Evolutionary conservation across 2,888 invertebrate species (phyloP).

Genomic region (Argynnis bischoffii): DNA sequence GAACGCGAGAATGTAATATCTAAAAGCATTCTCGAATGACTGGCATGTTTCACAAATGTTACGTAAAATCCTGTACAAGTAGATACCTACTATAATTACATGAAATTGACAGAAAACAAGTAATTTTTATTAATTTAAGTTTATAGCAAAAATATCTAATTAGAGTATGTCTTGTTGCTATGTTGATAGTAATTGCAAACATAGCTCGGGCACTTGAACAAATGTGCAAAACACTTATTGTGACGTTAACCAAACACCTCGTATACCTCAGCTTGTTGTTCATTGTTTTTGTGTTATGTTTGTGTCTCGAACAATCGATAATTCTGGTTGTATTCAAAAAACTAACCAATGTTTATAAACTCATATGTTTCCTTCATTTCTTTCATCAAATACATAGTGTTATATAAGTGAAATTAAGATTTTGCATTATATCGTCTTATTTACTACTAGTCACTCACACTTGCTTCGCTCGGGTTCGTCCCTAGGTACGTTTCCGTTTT

Average conservation of each 20-base stretch:
- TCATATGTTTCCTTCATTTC: neutral
- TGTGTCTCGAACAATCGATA: slow-evolving; percentile 22
- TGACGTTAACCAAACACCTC: slow-evolving; percentile 42
- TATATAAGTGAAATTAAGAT: neutral
- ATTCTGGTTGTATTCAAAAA: slow-evolving; percentile 20
- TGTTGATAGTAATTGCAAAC: slow-evolving; percentile 30
- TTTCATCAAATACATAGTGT: slow-evolving; percentile 3
- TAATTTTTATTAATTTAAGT: no score
- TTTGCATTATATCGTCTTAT: no score
- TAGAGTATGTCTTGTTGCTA: slow-evolving; percentile 5
- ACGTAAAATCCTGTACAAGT: no score
- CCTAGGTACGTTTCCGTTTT: no score
- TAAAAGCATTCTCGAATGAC: no score
- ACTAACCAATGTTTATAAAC: slow-evolving; percentile 20
- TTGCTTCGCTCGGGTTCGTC: no score
- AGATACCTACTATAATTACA: no score
- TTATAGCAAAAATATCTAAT: neutral
- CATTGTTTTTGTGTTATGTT: slow-evolving; percentile 21
- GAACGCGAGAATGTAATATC: no score
- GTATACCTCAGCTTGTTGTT: slow-evolving; percentile 20
- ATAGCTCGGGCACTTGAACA: slow-evolving; percentile 58
- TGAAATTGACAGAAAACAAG: no score
- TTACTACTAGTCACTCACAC: no score
- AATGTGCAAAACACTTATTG: slow-evolving; percentile 63
- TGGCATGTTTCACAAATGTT: no score